Evolutionary conservation across 2,888 invertebrate genomes (phyloP), one percentile per base, ranked within the genome.

Genomic region (Alitta virens): DNA sequence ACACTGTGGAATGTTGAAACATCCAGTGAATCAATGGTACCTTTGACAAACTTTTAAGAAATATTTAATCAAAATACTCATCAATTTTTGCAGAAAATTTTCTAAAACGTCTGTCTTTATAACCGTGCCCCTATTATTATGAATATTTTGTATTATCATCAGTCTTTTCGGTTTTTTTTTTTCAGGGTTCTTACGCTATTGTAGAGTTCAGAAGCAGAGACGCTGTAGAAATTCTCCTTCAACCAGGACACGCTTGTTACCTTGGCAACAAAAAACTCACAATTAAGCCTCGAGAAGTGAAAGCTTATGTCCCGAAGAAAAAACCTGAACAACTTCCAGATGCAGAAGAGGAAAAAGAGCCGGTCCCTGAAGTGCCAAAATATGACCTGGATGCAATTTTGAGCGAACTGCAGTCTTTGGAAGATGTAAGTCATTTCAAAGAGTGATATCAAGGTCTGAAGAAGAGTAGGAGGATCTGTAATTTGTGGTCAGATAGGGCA

Each of bases 171-270:
- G n/a, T n/a, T 25, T 14, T 2, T n/a, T 14, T 46, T 25, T 63
- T 59, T 46, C 60, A 65, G 62, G 56, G 62, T 24, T 33, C 27
- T 3, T 68, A 60, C 65, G 69, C 68, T 5, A 50, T 66, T 52
- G 63, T 70, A 26, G 67, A 70, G 53, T 70, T 67, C 52, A 43
- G 46, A 25, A 56, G 59, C 25, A 46, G 27, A 14, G 60, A 56
- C 3, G 49, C 61, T 14, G 59, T 57, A 3, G 54, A 60, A 42
- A 52, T 42, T 9, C n/a, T 66, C 7, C 16, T 49, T 2, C 46
- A 59, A 7, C 54, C 55, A 38, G 40, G 55, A 14, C 14, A 16
- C 14, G 7, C 62, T 2, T 66, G 66, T 43, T 40, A n/a, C 18
- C 40, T 65, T 3, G 23, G 38, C 14, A 57, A 63, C 1, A 26